Conservation (phyloP, 2,888 invertebrate species). For the Acronicta psi region DNA sequence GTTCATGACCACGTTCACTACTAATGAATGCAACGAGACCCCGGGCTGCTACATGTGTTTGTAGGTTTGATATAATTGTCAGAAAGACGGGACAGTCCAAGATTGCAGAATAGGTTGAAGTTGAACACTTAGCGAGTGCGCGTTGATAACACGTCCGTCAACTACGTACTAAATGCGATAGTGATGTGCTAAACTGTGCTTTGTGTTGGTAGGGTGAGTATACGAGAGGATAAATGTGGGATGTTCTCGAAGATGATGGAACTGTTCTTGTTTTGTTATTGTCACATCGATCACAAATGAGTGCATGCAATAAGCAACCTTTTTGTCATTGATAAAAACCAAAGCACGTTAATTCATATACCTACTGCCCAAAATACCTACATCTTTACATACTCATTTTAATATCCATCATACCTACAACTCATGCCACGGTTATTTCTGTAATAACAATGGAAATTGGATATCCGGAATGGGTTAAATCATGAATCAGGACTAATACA, state of each 20-base stretch:
- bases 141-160: constrained; percentile 53
- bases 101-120: constrained; percentile 21
- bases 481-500: neutral
- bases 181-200: constrained; percentile 47
- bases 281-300: neutral
- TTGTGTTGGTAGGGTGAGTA: constrained; percentile 37
- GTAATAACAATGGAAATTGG: neutral
- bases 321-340: neutral
- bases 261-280: neutral
- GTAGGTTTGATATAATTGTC: constrained; percentile 38
- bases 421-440: neutral
- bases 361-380: neutral
- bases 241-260: constrained; percentile 17
- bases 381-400: neutral
- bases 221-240: constrained; percentile 14
- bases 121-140: constrained; percentile 9
- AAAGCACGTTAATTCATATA: neutral
- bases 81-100: constrained; percentile 49
- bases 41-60: constrained; percentile 21
- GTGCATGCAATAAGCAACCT: neutral
- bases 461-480: neutral
- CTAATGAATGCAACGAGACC: constrained; percentile 35
- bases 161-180: constrained; percentile 44
- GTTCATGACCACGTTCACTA: constrained; percentile 51
- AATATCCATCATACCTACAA: neutral